Evolutionary conservation across 37 sponge, comb jelly and placozoan genomes (phyloP).

Genomic region (Oscarella lobularis): DNA sequence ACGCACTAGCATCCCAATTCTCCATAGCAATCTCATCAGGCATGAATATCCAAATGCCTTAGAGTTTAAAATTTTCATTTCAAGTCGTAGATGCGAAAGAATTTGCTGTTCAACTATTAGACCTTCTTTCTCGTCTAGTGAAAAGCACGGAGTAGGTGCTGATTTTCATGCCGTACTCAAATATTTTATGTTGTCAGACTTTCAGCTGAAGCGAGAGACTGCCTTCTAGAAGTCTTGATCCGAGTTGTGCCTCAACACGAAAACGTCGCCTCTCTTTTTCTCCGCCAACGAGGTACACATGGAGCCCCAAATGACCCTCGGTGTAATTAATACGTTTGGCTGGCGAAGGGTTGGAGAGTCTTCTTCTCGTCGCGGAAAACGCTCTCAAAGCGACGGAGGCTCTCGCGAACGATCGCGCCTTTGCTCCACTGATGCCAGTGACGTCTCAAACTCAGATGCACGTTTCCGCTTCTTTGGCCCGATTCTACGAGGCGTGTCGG

Average conservation of each 20-base stretch:
- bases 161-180: neutral
- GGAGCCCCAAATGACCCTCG: no score
- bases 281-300: neutral
- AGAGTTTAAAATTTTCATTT: no score
- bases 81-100: no score
- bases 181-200: neutral
- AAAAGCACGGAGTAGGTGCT: no score
- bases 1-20: no score
- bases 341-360: neutral
- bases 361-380: conserved; percentile 46
- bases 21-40: no score
- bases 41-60: no score
- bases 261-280: neutral
- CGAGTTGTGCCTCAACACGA: neutral
- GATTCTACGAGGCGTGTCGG: conserved; percentile 29
- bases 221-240: neutral
- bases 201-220: neutral
- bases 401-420: neutral
- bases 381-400: conserved; percentile 20
- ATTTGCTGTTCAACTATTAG: no score
- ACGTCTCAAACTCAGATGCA: conserved; percentile 34
- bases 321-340: neutral
- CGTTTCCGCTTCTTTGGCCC: conserved; percentile 45
- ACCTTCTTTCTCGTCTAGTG: no score
- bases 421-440: neutral